Conservation (phyloP, 2,888 invertebrate genomes). For the Cyrtodaria siliqua region DNA sequence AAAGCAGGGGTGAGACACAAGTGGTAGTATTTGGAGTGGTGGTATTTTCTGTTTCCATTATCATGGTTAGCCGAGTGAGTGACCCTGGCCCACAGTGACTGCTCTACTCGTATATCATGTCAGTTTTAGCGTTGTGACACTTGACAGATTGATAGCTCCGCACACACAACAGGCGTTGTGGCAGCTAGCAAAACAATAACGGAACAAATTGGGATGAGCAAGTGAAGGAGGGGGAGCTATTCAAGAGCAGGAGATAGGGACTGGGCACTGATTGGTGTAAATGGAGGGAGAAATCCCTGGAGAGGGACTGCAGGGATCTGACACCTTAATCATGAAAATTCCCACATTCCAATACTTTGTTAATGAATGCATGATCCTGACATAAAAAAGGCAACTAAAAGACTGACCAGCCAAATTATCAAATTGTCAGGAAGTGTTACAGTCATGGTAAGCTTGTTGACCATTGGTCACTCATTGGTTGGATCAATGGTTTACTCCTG, state of each 20-base stretch:
- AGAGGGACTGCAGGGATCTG: too few species aligned
- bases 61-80: slow-evolving; percentile 44
- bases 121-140: slow-evolving; percentile 82
- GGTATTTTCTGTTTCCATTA: slow-evolving; percentile 49
- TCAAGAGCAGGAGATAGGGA: slow-evolving; percentile 1
- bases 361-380: too few species aligned
- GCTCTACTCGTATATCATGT: slow-evolving; percentile 81
- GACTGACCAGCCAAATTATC: too few species aligned
- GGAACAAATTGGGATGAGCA: slow-evolving; percentile 44
- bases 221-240: not conserved
- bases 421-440: too few species aligned
- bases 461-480: too few species aligned
- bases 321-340: too few species aligned
- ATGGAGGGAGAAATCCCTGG: too few species aligned
- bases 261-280: not conserved
- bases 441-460: too few species aligned
- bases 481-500: too few species aligned
- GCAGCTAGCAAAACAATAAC: slow-evolving; percentile 59
- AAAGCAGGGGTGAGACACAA: slow-evolving; percentile 23
- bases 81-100: slow-evolving; percentile 76
- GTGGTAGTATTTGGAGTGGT: slow-evolving; percentile 46
- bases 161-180: slow-evolving; percentile 55
- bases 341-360: too few species aligned
- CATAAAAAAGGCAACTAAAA: too few species aligned
- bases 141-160: slow-evolving; percentile 81